Conservation (phyloP, 2,888 invertebrate species). For the Eustalomyia histrio region DNA sequence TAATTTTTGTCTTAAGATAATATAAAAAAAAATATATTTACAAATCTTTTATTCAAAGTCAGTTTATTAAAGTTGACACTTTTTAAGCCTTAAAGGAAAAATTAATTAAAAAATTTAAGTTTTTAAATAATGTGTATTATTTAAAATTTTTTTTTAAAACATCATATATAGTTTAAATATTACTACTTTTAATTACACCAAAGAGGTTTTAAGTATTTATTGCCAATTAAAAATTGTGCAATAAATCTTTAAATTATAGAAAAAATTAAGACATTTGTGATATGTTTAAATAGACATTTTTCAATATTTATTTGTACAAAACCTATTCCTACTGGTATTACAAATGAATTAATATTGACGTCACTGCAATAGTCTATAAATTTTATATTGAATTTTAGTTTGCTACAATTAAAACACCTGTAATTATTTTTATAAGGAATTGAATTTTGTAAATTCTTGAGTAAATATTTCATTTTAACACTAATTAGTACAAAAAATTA, state of each 20-base stretch:
- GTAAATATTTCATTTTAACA: constrained; percentile 43
- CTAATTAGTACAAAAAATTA: constrained; percentile 41
- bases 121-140: background rate
- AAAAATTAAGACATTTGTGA: background rate
- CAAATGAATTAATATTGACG: constrained; percentile 30
- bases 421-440: constrained; percentile 48
- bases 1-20: background rate
- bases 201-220: background rate
- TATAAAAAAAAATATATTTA: constrained; percentile 10
- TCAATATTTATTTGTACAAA: too few relatives aligned
- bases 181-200: background rate
- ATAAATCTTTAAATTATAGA: background rate
- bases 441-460: constrained; percentile 34
- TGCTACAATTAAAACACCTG: constrained; percentile 55
- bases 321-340: too few relatives aligned
- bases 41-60: constrained; percentile 15
- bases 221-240: background rate
- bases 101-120: constrained; percentile 45
- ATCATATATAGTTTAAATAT: background rate
- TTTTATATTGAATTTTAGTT: constrained; percentile 45
- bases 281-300: background rate
- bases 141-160: background rate
- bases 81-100: constrained; percentile 10
- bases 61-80: constrained; percentile 19
- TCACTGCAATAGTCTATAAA: background rate